Evolutionary conservation across 2,797 vertebrate species (phyloP).

Genomic region (Phataginus tricuspis): DNA sequence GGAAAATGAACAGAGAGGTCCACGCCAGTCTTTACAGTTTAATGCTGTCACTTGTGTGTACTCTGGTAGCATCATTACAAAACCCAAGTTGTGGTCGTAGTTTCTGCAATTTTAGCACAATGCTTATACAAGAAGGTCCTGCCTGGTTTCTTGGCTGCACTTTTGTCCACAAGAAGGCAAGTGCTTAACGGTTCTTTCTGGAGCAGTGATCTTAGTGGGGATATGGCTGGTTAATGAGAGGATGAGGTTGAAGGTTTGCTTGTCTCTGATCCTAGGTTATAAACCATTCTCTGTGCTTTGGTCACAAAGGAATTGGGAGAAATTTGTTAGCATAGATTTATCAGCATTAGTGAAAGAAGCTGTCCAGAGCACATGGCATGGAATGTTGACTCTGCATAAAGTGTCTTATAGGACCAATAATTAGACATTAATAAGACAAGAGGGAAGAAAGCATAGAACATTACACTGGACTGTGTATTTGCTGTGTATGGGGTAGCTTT

Average conservation of each 20-base stretch:
- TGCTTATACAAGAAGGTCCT: slow-evolving; percentile 92
- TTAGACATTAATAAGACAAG: background rate
- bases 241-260: background rate
- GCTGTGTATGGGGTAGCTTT: background rate
- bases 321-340: background rate
- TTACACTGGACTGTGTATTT: background rate
- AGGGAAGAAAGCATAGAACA: background rate
- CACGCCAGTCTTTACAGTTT: slow-evolving; percentile 87
- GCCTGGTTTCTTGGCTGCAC: background rate
- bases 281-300: background rate
- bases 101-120: slow-evolving; percentile 93
- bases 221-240: background rate
- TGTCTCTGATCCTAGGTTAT: background rate
- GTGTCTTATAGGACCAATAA: background rate
- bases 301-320: background rate
- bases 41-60: slow-evolving; percentile 88
- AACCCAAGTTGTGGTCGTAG: slow-evolving; percentile 86
- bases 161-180: background rate
- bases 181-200: background rate
- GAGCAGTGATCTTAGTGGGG: background rate
- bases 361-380: background rate
- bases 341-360: background rate
- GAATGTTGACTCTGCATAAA: background rate
- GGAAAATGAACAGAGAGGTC: slow-evolving; percentile 98
- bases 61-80: slow-evolving; percentile 92